These are phyloP conservation scores for Sarcophaga bullata DNA, from an alignment of 1,140 invertebrate species.

Conservation along the genomic window DNA sequence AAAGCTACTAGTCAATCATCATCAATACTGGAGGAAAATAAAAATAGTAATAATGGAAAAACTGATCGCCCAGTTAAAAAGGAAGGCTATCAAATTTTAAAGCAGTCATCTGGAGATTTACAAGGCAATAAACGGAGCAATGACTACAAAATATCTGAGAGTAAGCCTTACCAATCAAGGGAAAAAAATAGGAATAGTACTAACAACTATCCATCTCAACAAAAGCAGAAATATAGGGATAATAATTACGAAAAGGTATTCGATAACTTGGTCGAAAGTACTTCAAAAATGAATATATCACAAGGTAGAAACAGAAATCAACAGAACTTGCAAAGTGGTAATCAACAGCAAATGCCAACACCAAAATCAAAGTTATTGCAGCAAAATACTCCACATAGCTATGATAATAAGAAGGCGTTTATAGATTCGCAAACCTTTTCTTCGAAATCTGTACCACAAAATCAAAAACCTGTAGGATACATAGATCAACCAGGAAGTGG, in stretches of 20 bases:
- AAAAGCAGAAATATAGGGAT: slow-evolving; percentile 46
- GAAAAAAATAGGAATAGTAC: slow-evolving; percentile 31
- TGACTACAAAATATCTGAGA: background rate
- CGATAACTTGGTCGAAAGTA: slow-evolving; percentile 46
- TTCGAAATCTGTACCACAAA: slow-evolving; percentile 1
- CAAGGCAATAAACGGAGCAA: slow-evolving; percentile 26
- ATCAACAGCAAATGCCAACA: slow-evolving; percentile 29
- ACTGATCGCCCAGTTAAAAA: slow-evolving; percentile 36
- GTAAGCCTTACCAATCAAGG: background rate
- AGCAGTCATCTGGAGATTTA: background rate
- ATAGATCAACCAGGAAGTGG: slow-evolving; percentile 61
- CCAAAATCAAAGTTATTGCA: slow-evolving; percentile 10
- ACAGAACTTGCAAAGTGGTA: background rate
- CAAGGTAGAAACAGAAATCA: slow-evolving; percentile 7
- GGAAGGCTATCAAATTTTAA: slow-evolving; percentile 20
- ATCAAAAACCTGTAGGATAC: background rate
- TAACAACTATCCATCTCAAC: slow-evolving; percentile 14
- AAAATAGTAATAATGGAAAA: slow-evolving; percentile 25
- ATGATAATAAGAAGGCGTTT: background rate
- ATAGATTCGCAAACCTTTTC: slow-evolving; percentile 46
- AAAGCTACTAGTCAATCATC: background rate
- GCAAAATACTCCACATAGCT: background rate
- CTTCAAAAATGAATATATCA: slow-evolving; percentile 42
- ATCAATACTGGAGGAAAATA: background rate
- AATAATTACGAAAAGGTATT: slow-evolving; percentile 36